Evolutionary conservation across 2,113 vertebrate genomes (phyloP).

Genomic region (Percina caprodes): DNA sequence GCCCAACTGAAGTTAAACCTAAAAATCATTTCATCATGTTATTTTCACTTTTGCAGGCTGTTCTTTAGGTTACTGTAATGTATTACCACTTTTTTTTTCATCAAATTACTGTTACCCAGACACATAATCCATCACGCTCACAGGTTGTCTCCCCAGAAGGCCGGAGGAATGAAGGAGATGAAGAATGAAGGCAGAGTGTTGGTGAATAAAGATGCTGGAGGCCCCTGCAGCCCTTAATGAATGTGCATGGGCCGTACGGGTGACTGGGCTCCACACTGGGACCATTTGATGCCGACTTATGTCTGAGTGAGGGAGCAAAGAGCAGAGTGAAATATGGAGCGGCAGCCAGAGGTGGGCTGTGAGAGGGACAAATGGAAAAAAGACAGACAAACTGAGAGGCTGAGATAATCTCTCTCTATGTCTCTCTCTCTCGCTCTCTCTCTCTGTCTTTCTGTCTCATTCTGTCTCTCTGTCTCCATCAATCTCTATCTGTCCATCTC

Average conservation of each 20-base stretch:
- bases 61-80: conserved; percentile 2
- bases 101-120: conserved; percentile 34
- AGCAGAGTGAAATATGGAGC: conserved; percentile 49
- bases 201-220: conserved; percentile 49
- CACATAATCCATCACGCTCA: conserved; percentile 33
- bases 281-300: conserved; percentile 51
- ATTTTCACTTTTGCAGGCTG: background rate
- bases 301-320: conserved; percentile 29
- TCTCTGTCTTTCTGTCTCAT: conserved; percentile 5
- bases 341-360: conserved; percentile 24
- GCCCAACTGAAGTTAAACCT: background rate
- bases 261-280: conserved; percentile 34
- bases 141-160: conserved; percentile 26
- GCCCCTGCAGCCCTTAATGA: conserved; percentile 35
- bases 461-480: conserved; percentile 45
- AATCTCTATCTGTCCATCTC: conserved; percentile 42
- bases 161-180: conserved; percentile 36
- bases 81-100: conserved; percentile 11
- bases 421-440: conserved; percentile 40
- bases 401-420: conserved; percentile 13
- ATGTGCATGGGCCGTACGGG: conserved; percentile 23
- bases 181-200: conserved; percentile 31
- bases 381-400: conserved; percentile 36
- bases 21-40: background rate
- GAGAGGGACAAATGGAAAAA: conserved; percentile 34